Percentiles rank a stretch among this genome's conserved stretches.
phyloP scores from a whole-genome alignment of 2,888 invertebrate genomes.

The Lepidocyrtinus sp. region DNA sequence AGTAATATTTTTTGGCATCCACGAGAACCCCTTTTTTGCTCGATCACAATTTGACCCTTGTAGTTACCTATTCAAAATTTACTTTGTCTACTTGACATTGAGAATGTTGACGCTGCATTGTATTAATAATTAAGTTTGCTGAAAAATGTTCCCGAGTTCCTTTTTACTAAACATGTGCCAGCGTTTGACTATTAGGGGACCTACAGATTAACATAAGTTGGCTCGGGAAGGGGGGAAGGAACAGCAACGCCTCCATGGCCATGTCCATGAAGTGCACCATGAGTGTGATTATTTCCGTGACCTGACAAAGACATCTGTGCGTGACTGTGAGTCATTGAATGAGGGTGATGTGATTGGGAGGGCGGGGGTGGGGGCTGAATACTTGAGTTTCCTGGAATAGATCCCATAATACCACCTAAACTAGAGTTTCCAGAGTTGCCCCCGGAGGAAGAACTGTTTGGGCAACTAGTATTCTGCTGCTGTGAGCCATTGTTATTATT shows the following conservation, averaged over 20 bases:
- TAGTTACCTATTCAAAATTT: not conserved
- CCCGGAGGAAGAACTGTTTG: constrained; percentile 31
- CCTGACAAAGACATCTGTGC: constrained; percentile 72
- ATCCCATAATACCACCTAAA: constrained; percentile 50
- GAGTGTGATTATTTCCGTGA: constrained; percentile 73
- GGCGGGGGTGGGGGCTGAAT: constrained; percentile 43
- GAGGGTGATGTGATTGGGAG: constrained; percentile 58
- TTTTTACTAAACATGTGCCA: no score
- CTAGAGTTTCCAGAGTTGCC: constrained; percentile 38
- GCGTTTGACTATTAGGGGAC: no score
- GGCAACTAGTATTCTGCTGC: constrained; percentile 50
- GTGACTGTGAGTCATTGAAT: constrained; percentile 73
- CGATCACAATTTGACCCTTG: constrained; percentile 6
- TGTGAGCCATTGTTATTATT: constrained; percentile 51
- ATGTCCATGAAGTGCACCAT: constrained; percentile 74
- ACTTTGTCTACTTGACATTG: not conserved
- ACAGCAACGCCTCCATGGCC: constrained; percentile 63
- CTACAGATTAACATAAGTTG: constrained; percentile 95
- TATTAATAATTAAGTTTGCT: not conserved
- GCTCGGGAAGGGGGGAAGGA: constrained; percentile 81
- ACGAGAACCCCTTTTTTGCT: constrained; percentile 42
- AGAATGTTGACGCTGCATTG: not conserved
- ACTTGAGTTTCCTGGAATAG: constrained; percentile 36
- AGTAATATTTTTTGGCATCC: constrained; percentile 55
- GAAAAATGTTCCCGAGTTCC: not conserved